Evolutionary conservation across 2,113 vertebrate genomes (phyloP).

Genomic region (Coregonus clupeaformis): DNA sequence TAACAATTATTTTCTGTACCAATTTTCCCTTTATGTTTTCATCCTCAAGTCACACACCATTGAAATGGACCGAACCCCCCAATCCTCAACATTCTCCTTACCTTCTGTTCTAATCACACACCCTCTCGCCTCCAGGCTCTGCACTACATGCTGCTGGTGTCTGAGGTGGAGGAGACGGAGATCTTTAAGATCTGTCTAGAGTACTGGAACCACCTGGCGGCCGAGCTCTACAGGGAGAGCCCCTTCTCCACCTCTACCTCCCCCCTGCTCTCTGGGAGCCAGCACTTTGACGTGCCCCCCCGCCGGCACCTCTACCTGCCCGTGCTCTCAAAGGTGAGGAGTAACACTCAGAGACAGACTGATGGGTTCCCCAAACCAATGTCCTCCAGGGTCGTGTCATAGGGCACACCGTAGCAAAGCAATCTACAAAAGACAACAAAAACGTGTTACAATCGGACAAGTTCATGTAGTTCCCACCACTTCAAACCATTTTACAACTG

Average conservation of each 20-base stretch:
- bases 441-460: too few relatives aligned
- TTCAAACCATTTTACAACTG: too few relatives aligned
- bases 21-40: too few relatives aligned
- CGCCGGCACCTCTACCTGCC: constrained; percentile 91
- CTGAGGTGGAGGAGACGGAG: constrained; percentile 97
- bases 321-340: constrained; percentile 87
- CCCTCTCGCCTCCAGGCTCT: constrained; percentile 76
- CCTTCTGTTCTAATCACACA: not conserved
- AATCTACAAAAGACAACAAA: too few relatives aligned
- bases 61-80: too few relatives aligned
- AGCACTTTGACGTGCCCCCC: constrained; percentile 91
- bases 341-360: not conserved
- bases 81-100: too few relatives aligned
- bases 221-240: constrained; percentile 93
- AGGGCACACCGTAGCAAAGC: too few relatives aligned
- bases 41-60: too few relatives aligned
- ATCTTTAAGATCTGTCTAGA: constrained; percentile 98
- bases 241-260: constrained; percentile 91
- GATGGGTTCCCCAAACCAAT: too few relatives aligned
- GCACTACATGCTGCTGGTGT: constrained; percentile 95
- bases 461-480: too few relatives aligned
- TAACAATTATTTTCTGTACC: too few relatives aligned
- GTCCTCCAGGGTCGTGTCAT: too few relatives aligned
- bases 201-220: constrained; percentile 96
- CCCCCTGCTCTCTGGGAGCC: constrained; percentile 86